Evolutionary conservation across 2,888 invertebrate genomes (phyloP).

Genomic region (Eristalinus sepulchralis): DNA sequence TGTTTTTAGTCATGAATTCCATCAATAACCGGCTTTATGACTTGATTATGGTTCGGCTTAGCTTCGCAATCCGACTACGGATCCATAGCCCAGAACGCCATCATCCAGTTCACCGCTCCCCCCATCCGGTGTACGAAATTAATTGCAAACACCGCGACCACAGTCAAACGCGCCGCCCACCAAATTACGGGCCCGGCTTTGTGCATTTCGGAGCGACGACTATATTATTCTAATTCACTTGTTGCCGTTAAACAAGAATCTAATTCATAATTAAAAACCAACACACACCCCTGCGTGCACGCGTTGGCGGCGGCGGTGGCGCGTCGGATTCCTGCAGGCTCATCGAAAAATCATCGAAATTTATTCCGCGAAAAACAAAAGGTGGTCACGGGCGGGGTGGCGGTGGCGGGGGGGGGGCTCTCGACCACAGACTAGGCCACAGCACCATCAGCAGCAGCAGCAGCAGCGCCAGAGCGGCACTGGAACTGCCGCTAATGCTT

Average conservation of each 20-base stretch:
- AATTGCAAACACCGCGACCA: constrained; percentile 15
- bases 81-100: background rate
- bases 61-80: background rate
- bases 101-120: background rate
- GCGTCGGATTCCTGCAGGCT: constrained; percentile 39
- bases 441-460: background rate
- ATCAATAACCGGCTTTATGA: background rate
- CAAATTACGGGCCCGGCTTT: background rate
- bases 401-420: background rate
- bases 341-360: constrained; percentile 49
- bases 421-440: background rate
- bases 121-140: background rate
- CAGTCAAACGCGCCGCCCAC: background rate
- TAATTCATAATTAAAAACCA: constrained; percentile 54
- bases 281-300: background rate
- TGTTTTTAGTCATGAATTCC: background rate
- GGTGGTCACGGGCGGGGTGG: background rate
- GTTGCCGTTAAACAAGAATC: constrained; percentile 33
- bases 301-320: background rate
- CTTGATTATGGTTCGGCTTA: background rate
- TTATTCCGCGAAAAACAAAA: constrained; percentile 11
- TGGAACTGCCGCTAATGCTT: background rate
- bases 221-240: constrained; percentile 64
- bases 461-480: background rate
- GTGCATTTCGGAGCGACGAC: background rate